A percentile compares a stretch with the other conserved stretches of the same genome.
Conservation (phyloP, 2,797 vertebrate species). For the Ambastaia sidthimunki region DNA sequence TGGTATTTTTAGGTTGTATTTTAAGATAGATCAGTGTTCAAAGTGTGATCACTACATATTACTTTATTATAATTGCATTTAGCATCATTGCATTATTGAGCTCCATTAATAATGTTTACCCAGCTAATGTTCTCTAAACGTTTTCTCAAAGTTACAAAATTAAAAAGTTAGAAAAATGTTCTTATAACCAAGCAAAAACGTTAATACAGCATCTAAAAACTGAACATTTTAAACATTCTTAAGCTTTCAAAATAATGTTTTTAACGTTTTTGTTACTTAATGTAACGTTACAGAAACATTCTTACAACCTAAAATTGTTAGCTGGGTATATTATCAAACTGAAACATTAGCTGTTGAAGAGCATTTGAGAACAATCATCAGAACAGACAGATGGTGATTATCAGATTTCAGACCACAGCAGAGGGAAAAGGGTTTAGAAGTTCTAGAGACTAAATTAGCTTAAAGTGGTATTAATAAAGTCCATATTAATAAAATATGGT, state of each 20-base stretch:
- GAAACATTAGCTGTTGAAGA: background rate
- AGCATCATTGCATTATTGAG: background rate
- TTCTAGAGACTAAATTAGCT: conserved; percentile 4
- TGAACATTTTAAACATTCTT: no score
- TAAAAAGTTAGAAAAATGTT: no score
- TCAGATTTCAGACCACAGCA: background rate
- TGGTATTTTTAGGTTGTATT: conserved; percentile 9
- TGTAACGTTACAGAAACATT: no score
- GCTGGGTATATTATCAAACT: background rate
- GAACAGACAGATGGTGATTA: background rate
- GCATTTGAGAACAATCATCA: conserved; percentile 7
- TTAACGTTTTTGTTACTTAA: no score
- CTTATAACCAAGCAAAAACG: no score
- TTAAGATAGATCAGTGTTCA: background rate
- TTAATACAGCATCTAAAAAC: no score
- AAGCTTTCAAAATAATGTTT: no score
- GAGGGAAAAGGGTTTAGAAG: background rate
- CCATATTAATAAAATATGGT: no score
- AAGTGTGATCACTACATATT: background rate
- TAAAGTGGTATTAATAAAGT: background rate
- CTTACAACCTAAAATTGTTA: no score
- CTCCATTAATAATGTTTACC: background rate
- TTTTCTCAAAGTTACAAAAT: no score
- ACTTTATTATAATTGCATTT: background rate
- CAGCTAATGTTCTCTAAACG: no score